These are phyloP conservation scores for Tribolium freemani DNA, from an alignment of 2,888 invertebrate species.

Conservation along the genomic window DNA sequence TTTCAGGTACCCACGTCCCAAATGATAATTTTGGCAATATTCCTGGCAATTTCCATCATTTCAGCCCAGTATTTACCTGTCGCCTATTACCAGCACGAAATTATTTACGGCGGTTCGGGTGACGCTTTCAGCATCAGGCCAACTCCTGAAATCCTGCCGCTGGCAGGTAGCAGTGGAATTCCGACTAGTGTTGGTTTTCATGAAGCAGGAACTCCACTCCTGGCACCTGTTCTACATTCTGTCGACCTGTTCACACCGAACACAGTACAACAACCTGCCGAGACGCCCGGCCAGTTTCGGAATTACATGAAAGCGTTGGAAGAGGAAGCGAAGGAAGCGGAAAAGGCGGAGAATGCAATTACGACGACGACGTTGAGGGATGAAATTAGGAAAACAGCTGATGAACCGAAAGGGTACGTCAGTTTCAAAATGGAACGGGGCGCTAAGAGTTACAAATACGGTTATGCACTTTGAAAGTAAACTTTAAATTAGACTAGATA, in stretches of 20 bases:
- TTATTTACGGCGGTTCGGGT: neutral
- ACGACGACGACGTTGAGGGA: neutral
- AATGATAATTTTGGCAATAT: neutral
- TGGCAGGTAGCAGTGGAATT: neutral
- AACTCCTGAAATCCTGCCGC: conserved; percentile 18
- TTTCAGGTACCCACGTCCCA: neutral
- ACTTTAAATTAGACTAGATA: too few relatives aligned
- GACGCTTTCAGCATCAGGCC: neutral
- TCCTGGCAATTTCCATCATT: neutral
- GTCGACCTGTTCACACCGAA: conserved; percentile 51
- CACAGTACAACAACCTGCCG: conserved; percentile 47
- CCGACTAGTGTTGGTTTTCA: neutral
- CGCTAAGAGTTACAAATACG: conserved; percentile 12
- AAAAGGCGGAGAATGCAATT: conserved; percentile 17
- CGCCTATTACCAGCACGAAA: conserved; percentile 16
- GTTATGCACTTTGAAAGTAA: conserved; percentile 5
- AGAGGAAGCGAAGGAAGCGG: conserved; percentile 33
- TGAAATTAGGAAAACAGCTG: neutral
- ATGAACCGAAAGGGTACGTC: conserved; percentile 24
- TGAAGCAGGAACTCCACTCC: conserved; percentile 22
- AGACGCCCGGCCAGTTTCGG: conserved; percentile 34
- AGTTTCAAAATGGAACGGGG: conserved; percentile 10
- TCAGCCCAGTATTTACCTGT: neutral
- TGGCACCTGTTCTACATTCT: conserved; percentile 35
- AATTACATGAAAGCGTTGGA: conserved; percentile 37